Base-by-base conservation (phyloP, 1,140 invertebrate genomes). In the Meteorus sp. region DNA sequence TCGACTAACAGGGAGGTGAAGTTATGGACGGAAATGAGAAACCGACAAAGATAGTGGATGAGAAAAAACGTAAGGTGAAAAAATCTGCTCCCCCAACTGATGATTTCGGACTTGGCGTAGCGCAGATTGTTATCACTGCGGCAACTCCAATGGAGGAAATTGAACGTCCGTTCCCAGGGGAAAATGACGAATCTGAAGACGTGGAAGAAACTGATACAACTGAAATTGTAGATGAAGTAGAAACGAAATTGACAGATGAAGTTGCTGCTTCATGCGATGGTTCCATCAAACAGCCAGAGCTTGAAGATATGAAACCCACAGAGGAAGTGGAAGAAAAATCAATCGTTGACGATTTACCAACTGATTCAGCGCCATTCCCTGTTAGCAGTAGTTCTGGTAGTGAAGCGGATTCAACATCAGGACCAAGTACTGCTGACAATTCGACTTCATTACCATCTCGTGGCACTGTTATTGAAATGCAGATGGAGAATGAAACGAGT, bases 121-220 rank as follows among this genome's bases (percentile, higher is more conserved):
- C 89, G 48, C 89, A 92, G 71, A 93, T 93, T 62, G 90, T 93
- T 5, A 93, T 94, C 70, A 94, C 91, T 11, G 91, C 91, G 19
- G 91, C 92, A 39, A 94, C 92, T 3, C 92, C 92, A 19, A 91
- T 92, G 89, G 92, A 94, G 76, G 89, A 92, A 63, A 79, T 85
- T 3, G 88, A 89, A 27, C 83, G 84, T 51, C 82, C 85, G 2
- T 90, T 89, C 73, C 86, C 86, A 1, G 75, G 71, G 1, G 48
- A 60, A 63, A 61, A 57, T 54, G 43, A 67, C 41, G 29, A 74
- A 13, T 31, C 8, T 19, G 55, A 50, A n/a, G 56, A 63, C 15
- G 54, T 57, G 35, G 44, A 62, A 29, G 61, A 63, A 47, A 27
- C 48, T 17, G 66, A 71, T 56, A 61, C 56, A 41, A 31, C 53